Conservation (phyloP, 2,113 vertebrate species). For the Setophaga petechia region DNA sequence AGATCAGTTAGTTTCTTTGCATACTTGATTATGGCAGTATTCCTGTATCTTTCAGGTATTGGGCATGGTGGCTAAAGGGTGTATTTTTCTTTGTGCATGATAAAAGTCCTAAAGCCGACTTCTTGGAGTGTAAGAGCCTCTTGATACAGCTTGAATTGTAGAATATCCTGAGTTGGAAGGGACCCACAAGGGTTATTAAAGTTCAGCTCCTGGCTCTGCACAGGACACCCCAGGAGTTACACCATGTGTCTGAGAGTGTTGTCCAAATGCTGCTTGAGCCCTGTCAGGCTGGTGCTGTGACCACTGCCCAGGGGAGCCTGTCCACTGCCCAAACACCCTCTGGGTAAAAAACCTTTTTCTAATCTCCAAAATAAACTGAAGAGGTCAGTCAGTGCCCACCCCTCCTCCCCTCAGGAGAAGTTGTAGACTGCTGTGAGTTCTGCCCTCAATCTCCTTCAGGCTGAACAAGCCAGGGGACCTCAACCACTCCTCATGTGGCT, state of each 20-base stretch:
- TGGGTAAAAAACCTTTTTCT: neutral
- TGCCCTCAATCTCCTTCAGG: neutral
- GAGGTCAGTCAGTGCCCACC: neutral
- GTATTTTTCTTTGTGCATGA: neutral
- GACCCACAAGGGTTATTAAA: neutral
- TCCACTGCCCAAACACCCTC: neutral
- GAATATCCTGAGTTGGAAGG: neutral
- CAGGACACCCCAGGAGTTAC: no score
- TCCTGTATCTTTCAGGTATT: neutral
- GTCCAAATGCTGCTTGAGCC: neutral
- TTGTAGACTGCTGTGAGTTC: neutral
- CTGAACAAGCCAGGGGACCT: neutral
- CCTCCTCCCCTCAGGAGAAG: neutral
- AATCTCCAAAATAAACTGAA: neutral
- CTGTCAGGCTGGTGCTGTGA: neutral
- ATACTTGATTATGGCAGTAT: neutral
- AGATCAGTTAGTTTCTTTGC: neutral
- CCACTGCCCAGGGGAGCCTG: neutral
- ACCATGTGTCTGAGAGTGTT: neutral
- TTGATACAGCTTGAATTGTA: neutral
- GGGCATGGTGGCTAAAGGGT: neutral
- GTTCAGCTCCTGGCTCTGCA: neutral
- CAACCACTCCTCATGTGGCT: rapidly evolving
- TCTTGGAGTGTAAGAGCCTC: neutral
- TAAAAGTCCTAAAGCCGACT: neutral